Base-by-base conservation (phyloP, 2,888 invertebrate species). In the Cerastoderma edule region DNA sequence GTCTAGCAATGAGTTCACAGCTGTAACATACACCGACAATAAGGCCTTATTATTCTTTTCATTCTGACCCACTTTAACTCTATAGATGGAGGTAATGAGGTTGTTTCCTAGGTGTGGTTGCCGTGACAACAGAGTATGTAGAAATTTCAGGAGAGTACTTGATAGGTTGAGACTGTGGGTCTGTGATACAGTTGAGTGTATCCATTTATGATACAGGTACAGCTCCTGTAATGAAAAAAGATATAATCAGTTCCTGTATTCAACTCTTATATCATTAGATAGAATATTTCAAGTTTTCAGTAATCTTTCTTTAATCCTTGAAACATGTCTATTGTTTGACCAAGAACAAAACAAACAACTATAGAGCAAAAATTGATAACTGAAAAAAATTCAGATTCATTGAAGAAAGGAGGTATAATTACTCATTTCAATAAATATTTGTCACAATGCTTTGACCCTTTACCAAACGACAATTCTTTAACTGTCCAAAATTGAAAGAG, bases 221-320 rank as follows among this genome's bases (percentile, higher is more conserved):
- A 91, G 78, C 46, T 90, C 90, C 91, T 91, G 84, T 32, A 76
- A 83, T 67, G 27, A 48, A 72, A 44, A 70, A 39, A 65, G n/a
- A 33, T n/a, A 10, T 22, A 8, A 16, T 53, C 6, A 53, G n/a
- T 8, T 53, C 10, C 39, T 39, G 39, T 10, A 39, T 39, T 39
- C 16, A n/a, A n/a, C n/a, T n/a, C n/a, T n/a, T n/a, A n/a, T n/a
- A n/a, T n/a, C n/a, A n/a, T n/a, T n/a, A n/a, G n/a, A n/a, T n/a
- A n/a, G n/a, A n/a, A n/a, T n/a, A n/a, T n/a, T n/a, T n/a, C n/a
- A n/a, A n/a, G n/a, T n/a, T n/a, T n/a, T n/a, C n/a, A n/a, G 8
- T 39, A 39, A 8, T 16, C 39, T 39, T 39, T 39, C 39, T 39
- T 16, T 13, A 39, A 39, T 39, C 16, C 16, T 16, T 13, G 16